Percentiles rank a stretch among this genome's conserved stretches.
Evolutionary conservation across 2,888 invertebrate genomes (phyloP).

Genomic region (Horisme vitalbata): DNA sequence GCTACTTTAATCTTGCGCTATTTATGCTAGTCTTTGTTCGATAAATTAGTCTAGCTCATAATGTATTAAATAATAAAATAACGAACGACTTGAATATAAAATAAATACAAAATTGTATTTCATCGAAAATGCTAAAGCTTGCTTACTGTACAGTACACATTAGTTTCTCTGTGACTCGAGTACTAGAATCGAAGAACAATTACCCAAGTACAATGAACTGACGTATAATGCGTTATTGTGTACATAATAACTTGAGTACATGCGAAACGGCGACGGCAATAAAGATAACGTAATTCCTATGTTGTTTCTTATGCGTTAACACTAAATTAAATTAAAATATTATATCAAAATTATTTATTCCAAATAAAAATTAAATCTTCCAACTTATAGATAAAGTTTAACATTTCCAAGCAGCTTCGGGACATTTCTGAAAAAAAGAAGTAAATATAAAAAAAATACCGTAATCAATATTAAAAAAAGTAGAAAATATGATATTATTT

Average conservation of each 20-base stretch:
- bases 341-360: neutral
- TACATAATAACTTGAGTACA: conserved; percentile 22
- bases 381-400: too few species aligned
- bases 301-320: conserved; percentile 4
- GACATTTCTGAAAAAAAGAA: conserved; percentile 67
- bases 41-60: too few species aligned
- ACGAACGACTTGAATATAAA: neutral
- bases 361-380: too few species aligned
- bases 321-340: too few species aligned
- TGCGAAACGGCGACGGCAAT: conserved; percentile 16
- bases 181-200: conserved; percentile 8
- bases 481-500: too few species aligned
- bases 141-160: neutral
- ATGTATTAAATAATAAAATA: too few species aligned
- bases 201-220: conserved; percentile 46
- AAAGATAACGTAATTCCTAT: conserved; percentile 36
- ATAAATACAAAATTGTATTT: neutral
- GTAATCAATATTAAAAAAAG: too few species aligned
- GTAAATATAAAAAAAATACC: too few species aligned
- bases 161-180: neutral
- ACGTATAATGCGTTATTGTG: conserved; percentile 32
- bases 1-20: too few species aligned
- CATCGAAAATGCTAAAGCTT: neutral
- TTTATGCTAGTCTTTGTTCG: too few species aligned
- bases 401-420: conserved; percentile 59